phyloP scores from a whole-genome alignment of 2,888 invertebrate species.

The Shargacucullia verbasci region DNA sequence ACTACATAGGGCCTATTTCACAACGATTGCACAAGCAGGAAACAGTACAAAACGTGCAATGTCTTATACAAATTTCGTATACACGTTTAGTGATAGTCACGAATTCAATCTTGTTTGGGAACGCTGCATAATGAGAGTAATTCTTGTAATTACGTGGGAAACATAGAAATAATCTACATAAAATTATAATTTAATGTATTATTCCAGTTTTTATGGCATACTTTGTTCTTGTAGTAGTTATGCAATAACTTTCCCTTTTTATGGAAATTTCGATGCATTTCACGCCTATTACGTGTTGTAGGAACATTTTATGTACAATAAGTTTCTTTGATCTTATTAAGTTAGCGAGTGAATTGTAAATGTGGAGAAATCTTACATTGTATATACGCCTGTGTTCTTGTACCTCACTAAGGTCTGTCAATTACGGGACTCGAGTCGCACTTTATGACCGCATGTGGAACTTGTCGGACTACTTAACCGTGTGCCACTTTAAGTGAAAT shows the following conservation, averaged over 20 bases:
- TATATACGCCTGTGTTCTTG: slow-evolving; percentile 37
- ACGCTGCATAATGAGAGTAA: slow-evolving; percentile 55
- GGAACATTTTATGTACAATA: slow-evolving; percentile 27
- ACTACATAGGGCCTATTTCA: slow-evolving; percentile 32
- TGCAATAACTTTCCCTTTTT: slow-evolving; percentile 56
- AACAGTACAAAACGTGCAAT: slow-evolving; percentile 63
- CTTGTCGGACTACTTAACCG: slow-evolving; percentile 52
- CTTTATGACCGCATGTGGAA: slow-evolving; percentile 57
- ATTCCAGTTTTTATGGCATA: slow-evolving; percentile 40
- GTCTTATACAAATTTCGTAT: slow-evolving; percentile 62
- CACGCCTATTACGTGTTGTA: slow-evolving; percentile 39
- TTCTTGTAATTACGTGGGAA: slow-evolving; percentile 60
- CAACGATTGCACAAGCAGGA: slow-evolving; percentile 60
- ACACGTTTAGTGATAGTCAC: slow-evolving; percentile 71
- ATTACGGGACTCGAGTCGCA: slow-evolving; percentile 54
- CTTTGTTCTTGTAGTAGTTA: slow-evolving; percentile 49
- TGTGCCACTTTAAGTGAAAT: slow-evolving; percentile 60
- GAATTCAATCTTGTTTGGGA: slow-evolving; percentile 66
- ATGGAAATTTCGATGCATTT: slow-evolving; percentile 46
- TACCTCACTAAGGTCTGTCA: slow-evolving; percentile 53
- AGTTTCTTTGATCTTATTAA: slow-evolving; percentile 39
- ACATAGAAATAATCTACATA: slow-evolving; percentile 52
- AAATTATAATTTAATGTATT: slow-evolving; percentile 40
- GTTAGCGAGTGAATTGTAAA: slow-evolving; percentile 41
- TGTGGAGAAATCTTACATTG: slow-evolving; percentile 51